Evolutionary conservation across 64 coral and sea anemone species (phyloP).

Genomic region (Montipora foliosa): DNA sequence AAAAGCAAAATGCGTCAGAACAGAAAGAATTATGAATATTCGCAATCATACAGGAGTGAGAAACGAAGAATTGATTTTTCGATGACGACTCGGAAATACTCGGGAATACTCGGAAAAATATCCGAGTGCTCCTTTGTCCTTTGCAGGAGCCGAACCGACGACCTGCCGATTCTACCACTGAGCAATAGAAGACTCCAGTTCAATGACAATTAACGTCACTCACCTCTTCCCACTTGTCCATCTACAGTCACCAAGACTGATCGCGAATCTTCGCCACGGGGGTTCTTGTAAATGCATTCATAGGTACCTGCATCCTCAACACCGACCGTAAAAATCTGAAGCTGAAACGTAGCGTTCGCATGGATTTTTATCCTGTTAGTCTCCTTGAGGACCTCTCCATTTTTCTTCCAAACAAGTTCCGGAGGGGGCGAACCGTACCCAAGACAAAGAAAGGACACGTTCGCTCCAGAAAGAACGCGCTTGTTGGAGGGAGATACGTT

Average conservation of each 20-base stretch:
- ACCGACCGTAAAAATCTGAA: neutral
- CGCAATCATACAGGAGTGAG: no score
- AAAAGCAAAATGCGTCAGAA: no score
- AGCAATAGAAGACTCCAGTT: no score
- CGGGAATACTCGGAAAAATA: no score
- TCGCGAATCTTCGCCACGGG: neutral
- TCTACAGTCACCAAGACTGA: conserved; percentile 4
- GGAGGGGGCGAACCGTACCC: conserved; percentile 61
- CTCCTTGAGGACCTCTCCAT: neutral
- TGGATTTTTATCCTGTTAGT: neutral
- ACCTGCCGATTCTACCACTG: no score
- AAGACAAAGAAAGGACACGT: conserved; percentile 68
- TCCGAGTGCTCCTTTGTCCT: no score
- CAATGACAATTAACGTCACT: neutral
- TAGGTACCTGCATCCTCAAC: conserved; percentile 17
- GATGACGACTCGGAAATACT: no score
- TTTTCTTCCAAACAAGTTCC: conserved; percentile 63
- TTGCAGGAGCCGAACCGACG: no score
- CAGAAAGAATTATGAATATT: no score
- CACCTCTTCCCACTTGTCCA: conserved; percentile 4
- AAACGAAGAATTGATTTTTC: no score
- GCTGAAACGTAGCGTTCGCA: neutral
- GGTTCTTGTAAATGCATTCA: conserved; percentile 21
- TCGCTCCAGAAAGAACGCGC: conserved; percentile 73
- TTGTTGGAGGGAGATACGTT: conserved; percentile 45